A percentile compares a stretch with the other conserved stretches of the same genome.
These are phyloP conservation scores for Harpalus rubripes DNA, from an alignment of 2,888 invertebrate species.

Conservation along the genomic window DNA sequence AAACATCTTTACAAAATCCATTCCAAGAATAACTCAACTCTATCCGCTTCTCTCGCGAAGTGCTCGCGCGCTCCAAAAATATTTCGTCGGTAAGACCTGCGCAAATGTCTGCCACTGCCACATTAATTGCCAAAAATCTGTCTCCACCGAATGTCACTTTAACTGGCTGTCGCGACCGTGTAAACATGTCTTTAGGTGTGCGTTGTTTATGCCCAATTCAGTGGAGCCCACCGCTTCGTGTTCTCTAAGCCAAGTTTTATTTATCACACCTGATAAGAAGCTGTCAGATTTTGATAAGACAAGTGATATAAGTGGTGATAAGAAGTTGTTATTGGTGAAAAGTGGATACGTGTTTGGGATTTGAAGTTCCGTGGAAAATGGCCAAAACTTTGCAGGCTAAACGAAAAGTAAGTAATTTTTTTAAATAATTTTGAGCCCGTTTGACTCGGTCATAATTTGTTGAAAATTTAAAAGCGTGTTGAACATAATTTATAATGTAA, in stretches of 20 bases:
- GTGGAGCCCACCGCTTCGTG: conserved; percentile 1
- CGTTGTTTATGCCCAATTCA: not conserved
- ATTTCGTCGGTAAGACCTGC: conserved; percentile 29
- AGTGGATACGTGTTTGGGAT: not conserved
- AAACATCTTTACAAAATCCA: conserved; percentile 36
- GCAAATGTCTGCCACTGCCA: conserved; percentile 18
- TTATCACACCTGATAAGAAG: conserved; percentile 37
- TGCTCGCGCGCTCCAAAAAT: conserved; percentile 38
- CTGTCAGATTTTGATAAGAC: conserved; percentile 30
- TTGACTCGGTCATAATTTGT: too few species aligned
- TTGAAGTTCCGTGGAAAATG: not conserved
- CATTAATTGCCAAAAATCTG: conserved; percentile 50
- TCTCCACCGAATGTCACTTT: conserved; percentile 31
- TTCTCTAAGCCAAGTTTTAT: not conserved
- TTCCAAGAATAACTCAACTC: conserved; percentile 29
- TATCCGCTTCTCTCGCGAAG: conserved; percentile 1
- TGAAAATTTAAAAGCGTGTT: too few species aligned
- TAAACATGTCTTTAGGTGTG: conserved; percentile 22
- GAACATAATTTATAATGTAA: too few species aligned
- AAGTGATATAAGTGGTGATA: conserved; percentile 48
- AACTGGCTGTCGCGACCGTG: conserved; percentile 22
- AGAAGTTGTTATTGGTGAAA: conserved; percentile 2
- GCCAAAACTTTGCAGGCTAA: conserved; percentile 43
- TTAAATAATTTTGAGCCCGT: too few species aligned
- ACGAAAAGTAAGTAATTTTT: conserved; percentile 16